Evolutionary conservation across 2,797 vertebrate species (phyloP).

Genomic region (Lepilemur septentrionalis): DNA sequence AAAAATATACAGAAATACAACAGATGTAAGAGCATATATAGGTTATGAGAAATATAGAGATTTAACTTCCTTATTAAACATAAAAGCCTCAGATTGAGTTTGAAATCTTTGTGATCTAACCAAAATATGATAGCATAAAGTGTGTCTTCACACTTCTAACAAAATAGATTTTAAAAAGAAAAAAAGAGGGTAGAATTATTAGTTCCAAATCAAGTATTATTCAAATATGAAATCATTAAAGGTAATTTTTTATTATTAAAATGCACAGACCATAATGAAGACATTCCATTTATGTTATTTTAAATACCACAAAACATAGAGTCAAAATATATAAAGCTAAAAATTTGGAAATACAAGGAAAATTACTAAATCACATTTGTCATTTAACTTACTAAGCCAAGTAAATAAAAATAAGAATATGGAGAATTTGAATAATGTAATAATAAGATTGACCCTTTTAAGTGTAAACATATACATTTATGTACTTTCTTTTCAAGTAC

Average conservation of each 20-base stretch:
- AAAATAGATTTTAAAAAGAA: not conserved
- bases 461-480: not conserved
- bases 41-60: not conserved
- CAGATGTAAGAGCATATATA: not conserved
- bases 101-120: not conserved
- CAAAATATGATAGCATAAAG: not conserved
- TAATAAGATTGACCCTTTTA: not conserved
- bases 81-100: not conserved
- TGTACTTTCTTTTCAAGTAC: not conserved
- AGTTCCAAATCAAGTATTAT: not conserved
- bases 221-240: not conserved
- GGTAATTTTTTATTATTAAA: not conserved
- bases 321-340: not conserved
- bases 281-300: not conserved
- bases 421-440: not conserved
- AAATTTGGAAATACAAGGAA: not conserved
- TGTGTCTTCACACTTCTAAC: not conserved
- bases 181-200: not conserved
- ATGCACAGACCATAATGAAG: not conserved
- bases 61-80: not conserved
- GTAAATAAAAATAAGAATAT: not conserved
- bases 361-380: not conserved
- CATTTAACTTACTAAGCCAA: not conserved
- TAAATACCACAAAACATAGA: not conserved
- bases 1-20: not conserved